Conservation (phyloP, 2,113 vertebrate genomes). For the Euleptes europaea region DNA sequence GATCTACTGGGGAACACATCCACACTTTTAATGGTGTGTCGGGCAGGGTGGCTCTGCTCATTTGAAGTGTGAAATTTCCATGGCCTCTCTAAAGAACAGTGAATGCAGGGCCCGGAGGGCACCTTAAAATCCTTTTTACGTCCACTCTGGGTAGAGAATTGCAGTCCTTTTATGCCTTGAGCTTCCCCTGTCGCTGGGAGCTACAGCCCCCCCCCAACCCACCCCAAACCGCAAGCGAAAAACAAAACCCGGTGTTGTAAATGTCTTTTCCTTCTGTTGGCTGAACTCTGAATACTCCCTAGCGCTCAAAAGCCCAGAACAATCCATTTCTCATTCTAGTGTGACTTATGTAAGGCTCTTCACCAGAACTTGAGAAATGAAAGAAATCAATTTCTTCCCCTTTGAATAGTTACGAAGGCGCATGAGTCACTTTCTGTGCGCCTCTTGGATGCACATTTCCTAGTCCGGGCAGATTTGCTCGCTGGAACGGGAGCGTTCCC, state of each 20-base stretch:
- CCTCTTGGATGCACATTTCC: constrained; percentile 48
- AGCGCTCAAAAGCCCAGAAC: constrained; percentile 53
- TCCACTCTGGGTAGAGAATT: not conserved
- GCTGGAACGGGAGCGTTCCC: constrained; percentile 10
- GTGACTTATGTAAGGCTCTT: constrained; percentile 50
- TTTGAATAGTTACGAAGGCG: constrained; percentile 56
- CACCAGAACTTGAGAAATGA: constrained; percentile 30
- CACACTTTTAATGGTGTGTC: not conserved
- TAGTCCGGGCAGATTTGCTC: constrained; percentile 53
- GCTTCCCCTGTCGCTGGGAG: constrained; percentile 12
- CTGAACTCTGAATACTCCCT: constrained; percentile 57
- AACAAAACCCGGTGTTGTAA: not conserved
- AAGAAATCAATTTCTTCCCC: not conserved
- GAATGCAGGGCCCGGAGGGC: not conserved
- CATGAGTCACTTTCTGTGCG: constrained; percentile 57
- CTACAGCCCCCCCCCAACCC: constrained; percentile 25
- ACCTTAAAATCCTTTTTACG: not conserved
- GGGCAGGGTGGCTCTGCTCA: not conserved
- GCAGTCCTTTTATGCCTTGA: not conserved
- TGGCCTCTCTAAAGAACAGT: not conserved
- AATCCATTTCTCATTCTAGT: constrained; percentile 50
- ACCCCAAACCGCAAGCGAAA: constrained; percentile 40
- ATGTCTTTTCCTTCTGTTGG: constrained; percentile 62
- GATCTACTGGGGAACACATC: not conserved
- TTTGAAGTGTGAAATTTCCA: not conserved